Conservation (phyloP, 2,888 invertebrate genomes). For the Trimorus sp. region DNA sequence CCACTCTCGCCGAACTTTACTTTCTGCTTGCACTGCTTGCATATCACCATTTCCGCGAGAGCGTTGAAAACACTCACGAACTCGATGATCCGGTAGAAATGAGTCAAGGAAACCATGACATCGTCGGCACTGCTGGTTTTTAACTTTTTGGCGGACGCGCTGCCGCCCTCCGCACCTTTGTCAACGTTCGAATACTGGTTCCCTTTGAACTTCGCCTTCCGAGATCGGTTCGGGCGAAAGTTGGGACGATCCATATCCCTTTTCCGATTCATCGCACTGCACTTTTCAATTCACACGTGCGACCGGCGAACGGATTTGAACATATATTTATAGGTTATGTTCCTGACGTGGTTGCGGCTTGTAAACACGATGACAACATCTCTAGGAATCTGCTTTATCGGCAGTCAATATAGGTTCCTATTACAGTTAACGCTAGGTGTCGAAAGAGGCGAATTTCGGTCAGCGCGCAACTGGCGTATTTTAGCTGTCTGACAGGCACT, state of each 20-base stretch:
- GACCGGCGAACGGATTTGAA: slow-evolving; percentile 17
- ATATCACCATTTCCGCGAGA: slow-evolving; percentile 35
- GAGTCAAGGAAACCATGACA: slow-evolving; percentile 10
- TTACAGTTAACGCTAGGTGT: slow-evolving; percentile 20
- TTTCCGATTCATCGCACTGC: slow-evolving; percentile 41
- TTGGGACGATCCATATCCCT: not conserved
- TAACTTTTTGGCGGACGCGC: slow-evolving; percentile 23
- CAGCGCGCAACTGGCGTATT: slow-evolving; percentile 35
- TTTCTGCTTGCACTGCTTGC: slow-evolving; percentile 39
- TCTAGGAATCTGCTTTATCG: slow-evolving; percentile 29
- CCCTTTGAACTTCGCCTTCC: not conserved
- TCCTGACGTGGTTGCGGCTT: slow-evolving; percentile 29
- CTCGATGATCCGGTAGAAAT: slow-evolving; percentile 52
- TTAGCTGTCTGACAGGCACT: slow-evolving; percentile 25
- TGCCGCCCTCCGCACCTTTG: not conserved
- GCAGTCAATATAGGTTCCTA: slow-evolving; percentile 17
- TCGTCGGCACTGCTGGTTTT: slow-evolving; percentile 32
- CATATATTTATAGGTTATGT: slow-evolving; percentile 27
- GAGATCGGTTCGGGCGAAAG: slow-evolving; percentile 8
- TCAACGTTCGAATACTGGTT: not conserved
- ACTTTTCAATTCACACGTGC: not conserved
- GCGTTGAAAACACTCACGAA: slow-evolving; percentile 45
- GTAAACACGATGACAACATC: slow-evolving; percentile 36
- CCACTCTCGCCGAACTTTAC: slow-evolving; percentile 42
- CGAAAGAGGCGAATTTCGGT: slow-evolving; percentile 24